A percentile compares a stretch with the other conserved stretches of the same genome.
Evolutionary conservation across 2,797 vertebrate species (phyloP).

Genomic region (Crocodylus rhombifer): DNA sequence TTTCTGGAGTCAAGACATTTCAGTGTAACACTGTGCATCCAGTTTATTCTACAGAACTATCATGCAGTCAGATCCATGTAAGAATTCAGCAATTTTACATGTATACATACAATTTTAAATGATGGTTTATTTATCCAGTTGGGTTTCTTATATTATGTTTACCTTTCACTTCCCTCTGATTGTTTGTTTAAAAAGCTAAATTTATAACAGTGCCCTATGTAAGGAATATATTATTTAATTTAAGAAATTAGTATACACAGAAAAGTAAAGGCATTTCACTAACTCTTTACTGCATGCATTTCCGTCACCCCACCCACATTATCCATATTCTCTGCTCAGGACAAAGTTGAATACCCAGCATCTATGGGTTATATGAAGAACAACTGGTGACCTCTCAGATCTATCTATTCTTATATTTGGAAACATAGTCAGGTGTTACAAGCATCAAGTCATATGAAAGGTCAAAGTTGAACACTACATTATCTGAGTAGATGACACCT

Average conservation of each 20-base stretch:
- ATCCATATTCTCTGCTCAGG: not conserved
- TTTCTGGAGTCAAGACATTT: not conserved
- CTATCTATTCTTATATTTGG: conserved; percentile 61
- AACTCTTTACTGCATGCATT: not conserved
- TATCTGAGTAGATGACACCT: conserved; percentile 69
- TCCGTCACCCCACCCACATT: not conserved
- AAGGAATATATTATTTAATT: not conserved
- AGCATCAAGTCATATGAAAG: conserved; percentile 60
- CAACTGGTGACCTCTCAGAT: conserved; percentile 42
- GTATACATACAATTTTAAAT: not conserved
- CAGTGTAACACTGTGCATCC: not conserved
- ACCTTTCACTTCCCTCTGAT: not conserved
- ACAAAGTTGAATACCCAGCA: conserved; percentile 16
- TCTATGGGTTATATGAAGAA: not conserved
- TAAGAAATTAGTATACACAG: not conserved
- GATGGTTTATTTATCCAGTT: not conserved
- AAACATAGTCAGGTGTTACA: conserved; percentile 43
- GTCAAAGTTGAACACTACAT: conserved; percentile 74
- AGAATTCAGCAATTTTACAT: not conserved
- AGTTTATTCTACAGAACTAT: not conserved
- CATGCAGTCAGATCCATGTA: not conserved
- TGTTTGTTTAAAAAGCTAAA: not conserved
- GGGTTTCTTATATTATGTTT: not conserved
- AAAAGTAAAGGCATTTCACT: not conserved
- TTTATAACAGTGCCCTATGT: not conserved